Percentiles rank a stretch among this genome's conserved stretches.
Evolutionary conservation across 2,113 vertebrate genomes (phyloP).

Genomic region (Chloropsis hardwickii): DNA sequence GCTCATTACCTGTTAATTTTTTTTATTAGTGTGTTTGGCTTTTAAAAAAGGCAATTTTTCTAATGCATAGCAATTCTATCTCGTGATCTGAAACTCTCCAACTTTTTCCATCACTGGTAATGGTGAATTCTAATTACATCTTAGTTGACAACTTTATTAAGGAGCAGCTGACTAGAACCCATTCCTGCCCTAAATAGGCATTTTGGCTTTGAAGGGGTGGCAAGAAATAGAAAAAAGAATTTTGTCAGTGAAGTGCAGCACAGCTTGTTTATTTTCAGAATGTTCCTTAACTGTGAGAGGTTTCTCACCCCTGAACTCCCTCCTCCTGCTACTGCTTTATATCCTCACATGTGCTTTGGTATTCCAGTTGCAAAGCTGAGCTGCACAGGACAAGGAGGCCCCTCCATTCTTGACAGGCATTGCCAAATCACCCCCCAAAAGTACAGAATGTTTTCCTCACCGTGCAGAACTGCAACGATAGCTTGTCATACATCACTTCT

Average conservation of each 20-base stretch:
- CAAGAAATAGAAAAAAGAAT: neutral
- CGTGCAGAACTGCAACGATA: neutral
- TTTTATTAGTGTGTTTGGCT: neutral
- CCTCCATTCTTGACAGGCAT: neutral
- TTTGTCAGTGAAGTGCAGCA: neutral
- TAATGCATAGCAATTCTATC: neutral
- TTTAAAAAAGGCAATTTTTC: neutral
- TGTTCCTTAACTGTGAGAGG: neutral
- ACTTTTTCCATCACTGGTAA: neutral
- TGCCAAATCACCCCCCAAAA: neutral
- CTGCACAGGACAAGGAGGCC: neutral
- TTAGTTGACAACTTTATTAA: neutral
- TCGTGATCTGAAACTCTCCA: neutral
- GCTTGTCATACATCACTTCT: neutral
- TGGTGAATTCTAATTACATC: neutral
- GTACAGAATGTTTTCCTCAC: neutral
- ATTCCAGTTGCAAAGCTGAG: neutral
- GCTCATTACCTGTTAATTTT: neutral
- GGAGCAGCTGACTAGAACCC: neutral
- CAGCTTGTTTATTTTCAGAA: neutral
- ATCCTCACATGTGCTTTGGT: neutral
- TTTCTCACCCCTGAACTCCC: neutral
- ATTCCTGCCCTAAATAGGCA: constrained; percentile 12
- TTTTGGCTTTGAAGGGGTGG: neutral
- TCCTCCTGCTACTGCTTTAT: neutral